Percentiles rank a stretch among this genome's conserved stretches.
phyloP scores from a whole-genome alignment of 1,140 invertebrate genomes.

The Lethocerus indicus region DNA sequence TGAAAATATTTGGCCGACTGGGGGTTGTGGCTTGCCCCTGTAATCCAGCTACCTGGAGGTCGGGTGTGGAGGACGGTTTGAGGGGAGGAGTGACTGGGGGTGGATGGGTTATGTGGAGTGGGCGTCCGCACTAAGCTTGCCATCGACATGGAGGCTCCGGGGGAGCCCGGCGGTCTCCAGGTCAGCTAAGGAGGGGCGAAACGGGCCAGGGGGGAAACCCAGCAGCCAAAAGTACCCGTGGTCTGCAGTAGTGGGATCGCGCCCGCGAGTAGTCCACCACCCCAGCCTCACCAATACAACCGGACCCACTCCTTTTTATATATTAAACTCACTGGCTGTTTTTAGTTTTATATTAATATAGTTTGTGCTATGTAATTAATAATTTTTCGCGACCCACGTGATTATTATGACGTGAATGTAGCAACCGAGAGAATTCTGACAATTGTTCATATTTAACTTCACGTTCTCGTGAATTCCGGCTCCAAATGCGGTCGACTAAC shows the following conservation, averaged over 20 bases:
- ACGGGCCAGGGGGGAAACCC: no score
- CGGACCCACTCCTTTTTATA: constrained; percentile 1
- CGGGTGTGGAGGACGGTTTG: constrained; percentile 67
- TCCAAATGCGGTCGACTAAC: no score
- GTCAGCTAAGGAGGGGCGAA: constrained; percentile 70
- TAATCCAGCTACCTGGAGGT: constrained; percentile 88
- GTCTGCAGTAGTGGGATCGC: neutral
- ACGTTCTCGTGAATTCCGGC: no score
- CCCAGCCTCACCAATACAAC: neutral
- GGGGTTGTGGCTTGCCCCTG: constrained; percentile 74
- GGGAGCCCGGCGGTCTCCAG: constrained; percentile 67
- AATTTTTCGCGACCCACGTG: no score
- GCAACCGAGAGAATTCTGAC: no score
- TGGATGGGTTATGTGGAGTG: constrained; percentile 52
- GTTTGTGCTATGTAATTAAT: no score
- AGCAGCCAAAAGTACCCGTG: no score
- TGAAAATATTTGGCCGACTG: no score
- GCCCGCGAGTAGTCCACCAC: neutral
- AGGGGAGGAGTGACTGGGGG: constrained; percentile 57
- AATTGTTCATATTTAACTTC: no score
- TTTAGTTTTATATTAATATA: no score
- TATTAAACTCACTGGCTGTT: no score
- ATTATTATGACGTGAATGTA: no score
- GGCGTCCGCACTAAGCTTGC: constrained; percentile 76
- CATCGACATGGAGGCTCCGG: constrained; percentile 78